phyloP scores from a whole-genome alignment of 2,113 vertebrate genomes.

The Dicerorhinus sumatrensis region DNA sequence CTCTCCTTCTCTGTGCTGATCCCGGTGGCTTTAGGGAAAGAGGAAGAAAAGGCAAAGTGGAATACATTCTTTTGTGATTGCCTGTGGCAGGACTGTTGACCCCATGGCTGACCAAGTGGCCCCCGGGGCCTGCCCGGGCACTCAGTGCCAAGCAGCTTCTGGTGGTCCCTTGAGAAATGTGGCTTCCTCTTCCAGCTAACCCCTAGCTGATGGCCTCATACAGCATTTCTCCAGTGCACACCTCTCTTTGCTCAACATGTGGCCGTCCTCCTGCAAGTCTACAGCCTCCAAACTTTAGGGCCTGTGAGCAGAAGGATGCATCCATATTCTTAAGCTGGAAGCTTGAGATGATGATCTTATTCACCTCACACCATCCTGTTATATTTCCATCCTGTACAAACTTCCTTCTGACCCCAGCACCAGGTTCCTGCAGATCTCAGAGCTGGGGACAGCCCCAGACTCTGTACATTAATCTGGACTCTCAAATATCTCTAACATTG shows the following conservation, averaged over 20 bases:
- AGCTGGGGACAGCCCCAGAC: not conserved
- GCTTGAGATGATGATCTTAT: not conserved
- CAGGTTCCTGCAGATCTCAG: not conserved
- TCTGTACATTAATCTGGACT: not conserved
- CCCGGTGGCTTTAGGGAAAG: not conserved
- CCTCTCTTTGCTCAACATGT: not conserved
- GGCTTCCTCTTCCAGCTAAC: not conserved
- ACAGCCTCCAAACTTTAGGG: not conserved
- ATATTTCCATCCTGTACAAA: not conserved
- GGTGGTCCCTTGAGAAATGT: not conserved
- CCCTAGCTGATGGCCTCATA: not conserved
- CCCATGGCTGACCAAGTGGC: not conserved
- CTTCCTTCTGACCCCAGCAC: not conserved
- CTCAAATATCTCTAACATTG: not conserved
- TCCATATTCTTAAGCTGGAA: not conserved
- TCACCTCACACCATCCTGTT: not conserved
- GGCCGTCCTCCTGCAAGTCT: not conserved
- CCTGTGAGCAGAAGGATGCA: not conserved
- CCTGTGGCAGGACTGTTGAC: not conserved
- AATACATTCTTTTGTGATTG: not conserved
- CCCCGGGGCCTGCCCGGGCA: too few relatives aligned
- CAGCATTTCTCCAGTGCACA: not conserved
- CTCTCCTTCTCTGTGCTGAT: not conserved
- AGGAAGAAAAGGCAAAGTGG: not conserved
- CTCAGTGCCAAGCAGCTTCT: not conserved